Evolutionary conservation across 1,140 invertebrate genomes (phyloP).

Genomic region (Teleogryllus occipitalis): DNA sequence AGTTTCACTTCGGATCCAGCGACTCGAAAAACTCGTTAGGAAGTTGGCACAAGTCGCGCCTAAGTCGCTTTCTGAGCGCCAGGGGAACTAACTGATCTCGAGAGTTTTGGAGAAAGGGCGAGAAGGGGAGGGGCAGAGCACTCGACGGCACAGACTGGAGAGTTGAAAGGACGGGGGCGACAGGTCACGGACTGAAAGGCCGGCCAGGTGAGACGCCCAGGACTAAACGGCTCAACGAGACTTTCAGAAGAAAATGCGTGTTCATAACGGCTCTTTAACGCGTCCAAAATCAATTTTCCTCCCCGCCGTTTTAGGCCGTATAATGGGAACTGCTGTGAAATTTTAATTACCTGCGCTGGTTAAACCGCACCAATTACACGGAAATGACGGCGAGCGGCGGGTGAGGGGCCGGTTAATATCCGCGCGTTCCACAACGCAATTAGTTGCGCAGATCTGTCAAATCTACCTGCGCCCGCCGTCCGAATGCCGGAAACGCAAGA

Average conservation of each 20-base stretch:
- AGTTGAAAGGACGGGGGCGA: background rate
- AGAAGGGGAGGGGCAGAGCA: too few relatives aligned
- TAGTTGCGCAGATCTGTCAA: too few relatives aligned
- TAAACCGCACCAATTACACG: background rate
- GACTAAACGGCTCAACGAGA: background rate
- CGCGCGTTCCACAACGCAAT: too few relatives aligned
- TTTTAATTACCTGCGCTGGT: background rate
- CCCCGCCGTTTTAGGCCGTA: background rate
- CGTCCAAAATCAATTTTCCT: background rate
- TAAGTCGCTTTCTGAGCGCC: background rate
- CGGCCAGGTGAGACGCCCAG: background rate
- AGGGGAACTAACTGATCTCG: background rate
- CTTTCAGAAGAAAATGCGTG: background rate
- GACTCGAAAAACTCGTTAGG: background rate
- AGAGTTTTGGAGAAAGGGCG: too few relatives aligned
- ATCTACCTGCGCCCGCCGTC: too few relatives aligned
- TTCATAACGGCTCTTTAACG: background rate
- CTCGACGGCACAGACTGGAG: too few relatives aligned
- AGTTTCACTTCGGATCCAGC: background rate
- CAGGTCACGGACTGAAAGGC: background rate
- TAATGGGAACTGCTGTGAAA: background rate
- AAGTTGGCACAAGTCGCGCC: background rate
- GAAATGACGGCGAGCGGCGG: background rate
- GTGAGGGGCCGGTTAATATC: too few relatives aligned
- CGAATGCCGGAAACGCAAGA: too few relatives aligned